phyloP scores from a whole-genome alignment of 1,140 invertebrate genomes.

The Ostrea denselamellosa region DNA sequence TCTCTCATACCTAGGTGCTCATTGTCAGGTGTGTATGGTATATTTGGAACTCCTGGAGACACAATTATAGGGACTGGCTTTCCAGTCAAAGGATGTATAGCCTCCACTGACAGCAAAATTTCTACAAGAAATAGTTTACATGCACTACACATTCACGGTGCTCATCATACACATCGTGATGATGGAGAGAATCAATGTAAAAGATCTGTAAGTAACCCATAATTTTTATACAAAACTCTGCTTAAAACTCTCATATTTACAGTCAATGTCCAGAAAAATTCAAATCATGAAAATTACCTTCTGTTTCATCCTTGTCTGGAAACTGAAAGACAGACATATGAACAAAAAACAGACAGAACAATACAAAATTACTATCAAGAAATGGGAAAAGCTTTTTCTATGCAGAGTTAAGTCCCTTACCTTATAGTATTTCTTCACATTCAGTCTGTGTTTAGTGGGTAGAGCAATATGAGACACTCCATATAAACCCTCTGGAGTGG shows the following conservation, averaged over 20 bases:
- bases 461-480: conserved; percentile 82
- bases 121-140: conserved; percentile 41
- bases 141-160: background rate
- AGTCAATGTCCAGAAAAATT: too few relatives aligned
- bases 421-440: conserved; percentile 56
- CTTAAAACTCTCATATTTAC: too few relatives aligned
- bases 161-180: background rate
- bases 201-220: too few relatives aligned
- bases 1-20: conserved; percentile 11
- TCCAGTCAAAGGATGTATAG: conserved; percentile 88
- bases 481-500: conserved; percentile 86
- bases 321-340: background rate
- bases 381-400: background rate
- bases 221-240: too few relatives aligned
- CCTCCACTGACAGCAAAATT: conserved; percentile 72
- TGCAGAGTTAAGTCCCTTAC: conserved; percentile 47
- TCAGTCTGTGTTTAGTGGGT: conserved; percentile 65
- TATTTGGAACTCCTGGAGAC: conserved; percentile 67
- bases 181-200: background rate
- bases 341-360: background rate
- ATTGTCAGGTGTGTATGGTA: conserved; percentile 18
- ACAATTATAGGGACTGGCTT: conserved; percentile 86
- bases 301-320: background rate
- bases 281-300: background rate
- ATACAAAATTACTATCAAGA: background rate